phyloP scores from a whole-genome alignment of 2,113 vertebrate genomes.

The Syngnathus floridae region DNA sequence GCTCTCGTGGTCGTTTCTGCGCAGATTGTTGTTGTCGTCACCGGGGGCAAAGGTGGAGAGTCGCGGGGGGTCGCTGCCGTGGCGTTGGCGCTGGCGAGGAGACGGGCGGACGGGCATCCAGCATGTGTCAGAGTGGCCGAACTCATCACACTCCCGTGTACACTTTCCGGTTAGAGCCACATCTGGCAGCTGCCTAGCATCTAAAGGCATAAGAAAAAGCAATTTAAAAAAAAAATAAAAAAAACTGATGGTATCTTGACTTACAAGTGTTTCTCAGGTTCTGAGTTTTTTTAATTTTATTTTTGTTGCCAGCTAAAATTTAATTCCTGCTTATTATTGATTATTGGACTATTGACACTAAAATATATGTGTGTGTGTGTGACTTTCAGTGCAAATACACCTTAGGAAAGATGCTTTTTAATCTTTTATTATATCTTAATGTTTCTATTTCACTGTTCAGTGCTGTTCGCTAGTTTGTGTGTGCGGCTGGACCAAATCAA shows the following conservation, averaged over 20 bases:
- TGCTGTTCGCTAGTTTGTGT: too few relatives aligned
- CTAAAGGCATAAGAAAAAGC: slow-evolving; percentile 35
- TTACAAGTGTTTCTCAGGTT: neutral
- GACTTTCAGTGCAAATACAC: too few relatives aligned
- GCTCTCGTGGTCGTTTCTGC: slow-evolving; percentile 67
- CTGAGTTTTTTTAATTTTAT: too few relatives aligned
- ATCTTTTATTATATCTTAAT: too few relatives aligned
- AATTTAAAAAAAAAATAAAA: neutral
- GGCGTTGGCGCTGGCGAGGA: slow-evolving; percentile 63
- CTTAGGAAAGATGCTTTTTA: too few relatives aligned
- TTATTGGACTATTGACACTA: too few relatives aligned
- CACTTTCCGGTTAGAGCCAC: slow-evolving; percentile 73
- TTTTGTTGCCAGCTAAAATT: too few relatives aligned
- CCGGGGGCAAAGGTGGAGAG: slow-evolving; percentile 69
- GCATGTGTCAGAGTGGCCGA: slow-evolving; percentile 74
- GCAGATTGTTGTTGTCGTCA: slow-evolving; percentile 72
- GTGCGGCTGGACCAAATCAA: too few relatives aligned
- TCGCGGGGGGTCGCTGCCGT: slow-evolving; percentile 64
- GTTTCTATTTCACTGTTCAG: too few relatives aligned
- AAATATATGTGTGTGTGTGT: too few relatives aligned
- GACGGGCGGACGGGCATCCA: slow-evolving; percentile 71
- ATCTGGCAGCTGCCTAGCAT: slow-evolving; percentile 70
- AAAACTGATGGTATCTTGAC: neutral
- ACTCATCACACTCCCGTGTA: slow-evolving; percentile 68
- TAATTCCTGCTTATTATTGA: too few relatives aligned